Base-by-base conservation (phyloP, 2,888 invertebrate species). In the Noctua comes region DNA sequence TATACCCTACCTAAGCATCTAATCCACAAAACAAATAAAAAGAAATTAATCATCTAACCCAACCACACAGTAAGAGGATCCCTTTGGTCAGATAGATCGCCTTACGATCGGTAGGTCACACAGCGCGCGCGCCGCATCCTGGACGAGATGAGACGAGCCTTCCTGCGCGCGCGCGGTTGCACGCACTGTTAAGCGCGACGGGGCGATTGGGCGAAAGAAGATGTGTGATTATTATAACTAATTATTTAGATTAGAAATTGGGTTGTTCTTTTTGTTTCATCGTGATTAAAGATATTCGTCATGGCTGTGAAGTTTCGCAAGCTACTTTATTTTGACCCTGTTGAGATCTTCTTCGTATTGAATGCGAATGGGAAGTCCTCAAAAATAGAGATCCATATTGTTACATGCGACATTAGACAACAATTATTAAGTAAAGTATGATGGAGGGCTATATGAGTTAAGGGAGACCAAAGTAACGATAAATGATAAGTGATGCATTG, bases 111-210 rank as follows among this genome's bases (percentile, higher is more conserved):
- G 89, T 89, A 89, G 87, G 89, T 84, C 84, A 88, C 88, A 87
- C 89, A 84, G 46, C 88, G 85, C 89, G 91, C 91, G 93, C 91
- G 94, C 96, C 96, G 96, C 96, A 96, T 96, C 96, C 96, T 96
- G 96, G 91, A 93, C 93, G 96, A 96, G 96, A 96, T 94, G 96
- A 97, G 96, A 96, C 95, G 96, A 93, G 90, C 94, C 95, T 95
- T 97, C 96, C 97, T 96, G 96, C 95, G 95, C 91, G 83, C 87
- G 92, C 94, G 96, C 93, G 97, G 96, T 96, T 97, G 96, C 97
- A 97, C 94, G 96, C 96, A 94, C 96, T 89, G 94, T 88, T 92
- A 94, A 97, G 97, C 96, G 95, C 95, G 91, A 96, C 96, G 92
- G 91, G 94, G 91, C 90, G 16, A 48, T 11, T 48, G 84, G 85